A percentile compares a stretch with the other conserved stretches of the same genome.
Conservation (phyloP, 2,797 vertebrate genomes). For the Buceros bicornis region DNA sequence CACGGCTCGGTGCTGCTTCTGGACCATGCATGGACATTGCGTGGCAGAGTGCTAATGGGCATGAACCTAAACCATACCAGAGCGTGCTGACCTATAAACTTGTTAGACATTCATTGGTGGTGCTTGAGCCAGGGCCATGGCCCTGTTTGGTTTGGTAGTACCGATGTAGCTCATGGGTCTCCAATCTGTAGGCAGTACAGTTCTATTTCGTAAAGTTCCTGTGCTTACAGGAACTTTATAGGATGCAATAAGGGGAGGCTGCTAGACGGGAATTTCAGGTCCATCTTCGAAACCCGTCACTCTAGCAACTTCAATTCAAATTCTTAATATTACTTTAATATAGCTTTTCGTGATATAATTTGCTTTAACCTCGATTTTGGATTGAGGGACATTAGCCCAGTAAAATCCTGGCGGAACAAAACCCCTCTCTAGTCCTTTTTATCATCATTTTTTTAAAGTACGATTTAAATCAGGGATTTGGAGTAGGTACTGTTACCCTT, state of each 20-base stretch:
- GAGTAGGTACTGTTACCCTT: conserved; percentile 61
- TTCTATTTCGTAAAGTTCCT: neutral
- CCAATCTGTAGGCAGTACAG: neutral
- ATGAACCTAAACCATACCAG: neutral
- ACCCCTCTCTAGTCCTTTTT: neutral
- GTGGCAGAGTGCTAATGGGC: neutral
- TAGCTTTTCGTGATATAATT: conserved; percentile 23
- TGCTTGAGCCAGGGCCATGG: neutral
- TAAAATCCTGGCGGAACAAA: conserved; percentile 5
- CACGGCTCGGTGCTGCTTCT: neutral
- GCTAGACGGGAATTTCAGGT: neutral
- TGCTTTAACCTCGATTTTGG: conserved; percentile 19
- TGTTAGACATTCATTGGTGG: neutral
- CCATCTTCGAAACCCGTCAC: neutral
- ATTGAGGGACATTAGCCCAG: conserved; percentile 1
- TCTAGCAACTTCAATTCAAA: neutral
- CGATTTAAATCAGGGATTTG: conserved; percentile 65
- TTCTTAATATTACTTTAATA: neutral
- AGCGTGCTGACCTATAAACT: neutral
- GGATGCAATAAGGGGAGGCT: neutral
- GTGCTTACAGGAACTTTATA: neutral
- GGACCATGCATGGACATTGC: accelerated
- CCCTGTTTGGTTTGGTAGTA: neutral
- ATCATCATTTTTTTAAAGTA: conserved; percentile 36
- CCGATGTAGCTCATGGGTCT: accelerated